These are phyloP conservation scores for Eurystomus glaucurus DNA, from an alignment of 2,797 vertebrate species.

Conservation along the genomic window DNA sequence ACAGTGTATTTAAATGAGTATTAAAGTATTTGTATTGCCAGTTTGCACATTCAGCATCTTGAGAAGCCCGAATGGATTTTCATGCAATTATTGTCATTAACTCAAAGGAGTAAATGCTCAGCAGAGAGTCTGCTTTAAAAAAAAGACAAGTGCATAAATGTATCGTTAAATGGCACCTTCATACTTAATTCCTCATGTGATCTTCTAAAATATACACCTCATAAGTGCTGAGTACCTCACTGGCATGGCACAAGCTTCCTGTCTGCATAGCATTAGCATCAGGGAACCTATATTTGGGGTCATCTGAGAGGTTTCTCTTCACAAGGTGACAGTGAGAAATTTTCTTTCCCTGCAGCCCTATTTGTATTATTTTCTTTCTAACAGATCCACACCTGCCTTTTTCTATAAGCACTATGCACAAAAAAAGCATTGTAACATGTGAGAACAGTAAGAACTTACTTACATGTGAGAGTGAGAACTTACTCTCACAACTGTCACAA, in stretches of 20 bases:
- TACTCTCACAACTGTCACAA: not conserved
- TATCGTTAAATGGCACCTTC: constrained; percentile 26
- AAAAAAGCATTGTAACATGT: not conserved
- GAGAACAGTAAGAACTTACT: too few species aligned
- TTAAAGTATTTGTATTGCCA: constrained; percentile 61
- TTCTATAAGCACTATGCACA: not conserved
- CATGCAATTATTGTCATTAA: constrained; percentile 67
- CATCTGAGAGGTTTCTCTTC: not conserved
- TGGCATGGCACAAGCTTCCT: not conserved
- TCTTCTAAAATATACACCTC: constrained; percentile 36
- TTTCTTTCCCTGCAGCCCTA: not conserved
- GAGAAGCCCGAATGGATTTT: constrained; percentile 43
- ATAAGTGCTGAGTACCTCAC: not conserved
- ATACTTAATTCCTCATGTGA: not conserved
- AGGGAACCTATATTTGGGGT: constrained; percentile 7
- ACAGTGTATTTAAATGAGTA: constrained; percentile 50
- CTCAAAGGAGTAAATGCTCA: constrained; percentile 24
- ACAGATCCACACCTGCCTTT: not conserved
- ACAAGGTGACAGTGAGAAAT: constrained; percentile 21
- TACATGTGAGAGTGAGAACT: not conserved
- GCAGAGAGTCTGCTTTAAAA: not conserved
- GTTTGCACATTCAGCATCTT: constrained; percentile 67
- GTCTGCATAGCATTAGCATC: not conserved
- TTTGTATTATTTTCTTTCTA: not conserved
- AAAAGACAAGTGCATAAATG: not conserved